Percentiles rank a stretch among this genome's conserved stretches.
These are phyloP conservation scores for Drosophila vallismaia DNA, from an alignment of 2,888 invertebrate genomes.

Conservation along the genomic window DNA sequence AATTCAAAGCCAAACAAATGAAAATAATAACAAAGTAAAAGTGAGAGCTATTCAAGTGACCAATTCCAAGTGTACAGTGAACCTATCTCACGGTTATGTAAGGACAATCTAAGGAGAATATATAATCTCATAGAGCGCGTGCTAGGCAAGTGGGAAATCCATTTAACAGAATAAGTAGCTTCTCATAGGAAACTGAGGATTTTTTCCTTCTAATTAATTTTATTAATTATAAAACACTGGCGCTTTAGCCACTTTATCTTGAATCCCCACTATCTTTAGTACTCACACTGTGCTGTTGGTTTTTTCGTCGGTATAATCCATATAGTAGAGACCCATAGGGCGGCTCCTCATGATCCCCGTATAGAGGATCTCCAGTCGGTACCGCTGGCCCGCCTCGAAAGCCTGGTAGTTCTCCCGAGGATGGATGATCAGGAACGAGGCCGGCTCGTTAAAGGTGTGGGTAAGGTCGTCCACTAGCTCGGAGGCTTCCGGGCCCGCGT, in stretches of 20 bases:
- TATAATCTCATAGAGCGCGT: conserved; percentile 18
- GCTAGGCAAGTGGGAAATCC: conserved; percentile 9
- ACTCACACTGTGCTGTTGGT: conserved; percentile 82
- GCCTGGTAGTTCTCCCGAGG: conserved; percentile 70
- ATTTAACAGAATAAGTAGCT: neutral
- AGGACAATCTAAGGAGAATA: neutral
- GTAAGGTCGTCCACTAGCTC: conserved; percentile 67
- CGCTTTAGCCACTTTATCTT: neutral
- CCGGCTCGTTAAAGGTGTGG: conserved; percentile 61
- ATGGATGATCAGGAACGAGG: conserved; percentile 74
- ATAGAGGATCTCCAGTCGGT: conserved; percentile 85
- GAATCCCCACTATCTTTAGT: neutral
- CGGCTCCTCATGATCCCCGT: conserved; percentile 85
- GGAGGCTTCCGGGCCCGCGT: conserved; percentile 27
- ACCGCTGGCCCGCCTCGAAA: conserved; percentile 74
- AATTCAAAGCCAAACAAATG: conserved; percentile 34
- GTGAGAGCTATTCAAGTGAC: conserved; percentile 40
- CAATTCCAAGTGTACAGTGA: conserved; percentile 24
- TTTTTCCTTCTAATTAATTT: neutral
- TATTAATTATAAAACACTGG: neutral
- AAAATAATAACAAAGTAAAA: conserved; percentile 30
- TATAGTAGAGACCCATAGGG: conserved; percentile 87
- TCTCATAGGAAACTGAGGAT: neutral
- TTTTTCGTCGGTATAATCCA: conserved; percentile 84
- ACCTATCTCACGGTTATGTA: conserved; percentile 40